Percentiles rank a stretch among this genome's conserved stretches.
Conservation (phyloP, 2,888 invertebrate species). For the Nymphalis c-album region DNA sequence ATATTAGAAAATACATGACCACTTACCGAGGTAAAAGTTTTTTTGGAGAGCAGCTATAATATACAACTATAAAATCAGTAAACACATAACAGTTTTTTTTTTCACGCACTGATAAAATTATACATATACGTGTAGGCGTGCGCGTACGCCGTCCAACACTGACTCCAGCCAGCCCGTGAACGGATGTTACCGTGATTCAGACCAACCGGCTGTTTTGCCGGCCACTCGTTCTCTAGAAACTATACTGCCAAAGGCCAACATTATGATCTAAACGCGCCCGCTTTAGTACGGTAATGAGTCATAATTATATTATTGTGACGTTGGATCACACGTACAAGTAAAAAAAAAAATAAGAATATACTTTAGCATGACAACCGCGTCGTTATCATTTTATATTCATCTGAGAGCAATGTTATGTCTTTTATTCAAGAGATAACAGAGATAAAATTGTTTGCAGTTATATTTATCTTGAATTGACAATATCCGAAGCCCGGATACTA, state of each 20-base stretch:
- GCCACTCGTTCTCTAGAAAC: slow-evolving; percentile 61
- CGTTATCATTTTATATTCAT: background rate
- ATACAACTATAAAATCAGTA: slow-evolving; percentile 12
- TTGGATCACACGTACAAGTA: slow-evolving; percentile 15
- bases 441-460: background rate
- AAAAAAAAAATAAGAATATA: slow-evolving; percentile 13
- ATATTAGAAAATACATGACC: background rate
- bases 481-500: background rate
- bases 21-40: background rate
- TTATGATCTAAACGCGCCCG: slow-evolving; percentile 43
- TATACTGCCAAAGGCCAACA: slow-evolving; percentile 49
- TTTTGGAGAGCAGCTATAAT: background rate
- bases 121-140: slow-evolving; percentile 63
- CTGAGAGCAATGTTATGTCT: background rate
- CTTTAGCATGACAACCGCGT: background rate
- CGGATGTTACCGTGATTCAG: slow-evolving; percentile 71
- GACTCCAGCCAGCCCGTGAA: slow-evolving; percentile 53
- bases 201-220: slow-evolving; percentile 52
- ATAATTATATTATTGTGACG: slow-evolving; percentile 31
- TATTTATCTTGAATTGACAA: background rate
- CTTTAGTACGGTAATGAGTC: slow-evolving; percentile 36
- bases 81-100: slow-evolving; percentile 53
- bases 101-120: slow-evolving; percentile 66
- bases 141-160: slow-evolving; percentile 65
- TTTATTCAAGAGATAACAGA: background rate